Percentiles rank a stretch among this genome's conserved stretches.
These are phyloP conservation scores for Coendou prehensilis DNA, from an alignment of 2,797 vertebrate genomes.

Conservation along the genomic window DNA sequence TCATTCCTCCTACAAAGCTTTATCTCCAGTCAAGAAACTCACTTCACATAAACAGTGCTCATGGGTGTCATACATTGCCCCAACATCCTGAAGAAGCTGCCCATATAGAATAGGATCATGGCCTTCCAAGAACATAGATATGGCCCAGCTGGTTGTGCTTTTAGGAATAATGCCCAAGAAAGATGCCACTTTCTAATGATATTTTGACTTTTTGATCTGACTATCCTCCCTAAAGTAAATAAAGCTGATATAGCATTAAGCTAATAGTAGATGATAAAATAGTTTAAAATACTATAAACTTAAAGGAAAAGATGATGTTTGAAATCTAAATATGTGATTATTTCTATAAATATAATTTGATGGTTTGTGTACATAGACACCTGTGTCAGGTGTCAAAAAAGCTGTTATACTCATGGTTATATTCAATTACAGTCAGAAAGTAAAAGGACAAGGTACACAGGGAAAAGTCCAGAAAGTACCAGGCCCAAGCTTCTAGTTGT, in stretches of 20 bases:
- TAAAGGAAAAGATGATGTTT: conserved; percentile 16
- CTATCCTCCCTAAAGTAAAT: background rate
- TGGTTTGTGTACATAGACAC: background rate
- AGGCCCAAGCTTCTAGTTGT: background rate
- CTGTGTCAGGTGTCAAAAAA: background rate
- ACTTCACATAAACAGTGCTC: background rate
- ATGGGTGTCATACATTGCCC: background rate
- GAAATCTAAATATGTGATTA: conserved; percentile 35
- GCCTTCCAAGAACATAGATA: background rate
- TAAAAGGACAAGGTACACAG: background rate
- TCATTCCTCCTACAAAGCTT: background rate
- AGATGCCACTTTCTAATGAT: background rate
- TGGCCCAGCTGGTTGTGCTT: background rate
- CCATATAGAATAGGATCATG: background rate
- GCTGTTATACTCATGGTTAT: background rate
- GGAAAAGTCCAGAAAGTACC: background rate
- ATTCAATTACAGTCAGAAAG: background rate
- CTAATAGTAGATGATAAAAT: background rate
- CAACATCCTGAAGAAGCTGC: background rate
- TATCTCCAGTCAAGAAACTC: background rate
- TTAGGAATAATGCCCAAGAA: background rate
- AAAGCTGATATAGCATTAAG: background rate
- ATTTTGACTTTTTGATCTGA: conserved; percentile 5
- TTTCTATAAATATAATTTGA: background rate
- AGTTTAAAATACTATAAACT: background rate